Evolutionary conservation across 2,797 vertebrate genomes (phyloP).

Genomic region (Spinibarbus caldwelli): DNA sequence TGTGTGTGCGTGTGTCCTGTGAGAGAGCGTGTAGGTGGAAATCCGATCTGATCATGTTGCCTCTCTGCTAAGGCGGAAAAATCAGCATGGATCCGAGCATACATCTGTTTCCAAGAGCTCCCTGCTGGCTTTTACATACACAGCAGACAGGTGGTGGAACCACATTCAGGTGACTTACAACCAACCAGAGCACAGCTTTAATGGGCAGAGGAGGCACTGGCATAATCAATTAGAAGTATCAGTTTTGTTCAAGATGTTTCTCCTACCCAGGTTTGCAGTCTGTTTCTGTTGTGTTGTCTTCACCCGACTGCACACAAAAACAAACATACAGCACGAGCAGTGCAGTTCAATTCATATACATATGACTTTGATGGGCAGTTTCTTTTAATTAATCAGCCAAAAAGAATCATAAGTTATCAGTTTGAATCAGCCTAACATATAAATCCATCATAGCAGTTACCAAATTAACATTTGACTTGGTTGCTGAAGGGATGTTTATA

Average conservation of each 20-base stretch:
- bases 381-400: not conserved
- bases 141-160: conserved; percentile 48
- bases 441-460: not conserved
- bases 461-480: not conserved
- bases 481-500: not conserved
- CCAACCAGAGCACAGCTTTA: conserved; percentile 18
- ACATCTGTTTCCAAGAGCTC: conserved; percentile 53
- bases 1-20: conserved; percentile 13
- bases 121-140: conserved; percentile 37
- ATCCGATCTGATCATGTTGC: conserved; percentile 50
- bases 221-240: not conserved
- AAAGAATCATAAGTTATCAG: not conserved
- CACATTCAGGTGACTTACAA: conserved; percentile 5
- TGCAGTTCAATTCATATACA: not conserved
- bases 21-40: conserved; percentile 32
- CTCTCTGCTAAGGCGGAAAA: conserved; percentile 40
- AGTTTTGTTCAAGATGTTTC: not conserved
- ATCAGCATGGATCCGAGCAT: conserved; percentile 42
- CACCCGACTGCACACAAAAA: not conserved
- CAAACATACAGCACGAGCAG: not conserved
- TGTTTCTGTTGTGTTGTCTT: not conserved
- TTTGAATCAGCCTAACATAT: not conserved
- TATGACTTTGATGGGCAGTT: not conserved
- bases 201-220: not conserved
- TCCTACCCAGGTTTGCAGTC: not conserved